Evolutionary conservation across 2,888 invertebrate species (phyloP).

Genomic region (Lutraria lutraria): DNA sequence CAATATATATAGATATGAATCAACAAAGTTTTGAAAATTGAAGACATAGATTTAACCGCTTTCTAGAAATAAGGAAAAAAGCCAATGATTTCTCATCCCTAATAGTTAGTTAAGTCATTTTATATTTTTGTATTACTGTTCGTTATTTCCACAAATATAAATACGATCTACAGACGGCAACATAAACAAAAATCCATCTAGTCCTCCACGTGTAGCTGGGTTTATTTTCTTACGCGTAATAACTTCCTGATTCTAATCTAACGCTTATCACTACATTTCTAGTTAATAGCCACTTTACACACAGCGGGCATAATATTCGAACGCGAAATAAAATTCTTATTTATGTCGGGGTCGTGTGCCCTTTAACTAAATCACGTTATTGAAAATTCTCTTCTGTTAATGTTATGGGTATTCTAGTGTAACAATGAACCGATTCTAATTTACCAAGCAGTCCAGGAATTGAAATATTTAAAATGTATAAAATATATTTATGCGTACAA

Average conservation of each 20-base stretch:
- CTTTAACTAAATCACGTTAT: constrained; percentile 62
- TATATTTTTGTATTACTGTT: background rate
- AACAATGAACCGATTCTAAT: constrained; percentile 3
- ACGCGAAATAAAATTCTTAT: constrained; percentile 69
- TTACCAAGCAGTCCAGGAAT: background rate
- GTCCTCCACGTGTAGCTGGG: constrained; percentile 56
- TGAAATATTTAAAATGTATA: background rate
- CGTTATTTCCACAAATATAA: constrained; percentile 16
- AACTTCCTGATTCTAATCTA: constrained; percentile 68
- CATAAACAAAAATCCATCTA: background rate
- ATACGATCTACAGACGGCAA: background rate
- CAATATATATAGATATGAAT: too few species aligned
- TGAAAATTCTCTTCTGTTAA: constrained; percentile 18
- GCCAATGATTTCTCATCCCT: too few species aligned
- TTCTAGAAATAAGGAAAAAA: too few species aligned
- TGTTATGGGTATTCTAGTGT: background rate
- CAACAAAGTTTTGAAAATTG: too few species aligned
- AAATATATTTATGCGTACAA: background rate
- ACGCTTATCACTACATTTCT: constrained; percentile 59
- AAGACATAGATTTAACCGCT: too few species aligned
- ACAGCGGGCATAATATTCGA: constrained; percentile 65
- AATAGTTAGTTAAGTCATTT: background rate
- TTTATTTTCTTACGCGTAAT: constrained; percentile 72
- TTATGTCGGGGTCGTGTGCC: constrained; percentile 68
- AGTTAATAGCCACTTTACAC: constrained; percentile 71